phyloP scores from a whole-genome alignment of 1,140 invertebrate species.

The Drosophila ohnishii region DNA sequence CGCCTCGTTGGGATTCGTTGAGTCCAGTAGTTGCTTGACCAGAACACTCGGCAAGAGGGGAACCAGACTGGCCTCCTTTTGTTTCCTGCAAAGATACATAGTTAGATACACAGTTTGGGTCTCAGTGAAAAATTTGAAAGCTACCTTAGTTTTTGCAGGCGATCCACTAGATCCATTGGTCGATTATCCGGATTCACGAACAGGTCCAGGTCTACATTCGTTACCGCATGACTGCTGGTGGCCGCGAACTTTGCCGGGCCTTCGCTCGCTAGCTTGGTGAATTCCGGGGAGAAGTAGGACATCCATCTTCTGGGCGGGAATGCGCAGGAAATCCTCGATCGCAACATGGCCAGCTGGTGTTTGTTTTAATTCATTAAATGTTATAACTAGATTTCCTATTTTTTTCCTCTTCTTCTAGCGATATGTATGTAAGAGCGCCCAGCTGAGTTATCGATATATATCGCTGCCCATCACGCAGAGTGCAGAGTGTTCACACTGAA shows the following conservation, averaged over 20 bases:
- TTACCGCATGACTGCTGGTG: constrained; percentile 12
- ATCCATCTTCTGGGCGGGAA: constrained; percentile 39
- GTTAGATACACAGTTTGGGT: not conserved
- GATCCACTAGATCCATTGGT: constrained; percentile 61
- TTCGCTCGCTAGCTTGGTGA: constrained; percentile 57
- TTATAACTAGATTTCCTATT: constrained; percentile 20
- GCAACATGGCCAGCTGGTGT: constrained; percentile 34
- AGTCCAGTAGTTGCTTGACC: constrained; percentile 60
- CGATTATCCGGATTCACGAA: constrained; percentile 58
- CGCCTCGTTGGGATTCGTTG: constrained; percentile 84
- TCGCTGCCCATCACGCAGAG: too few species aligned
- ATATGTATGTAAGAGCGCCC: not conserved
- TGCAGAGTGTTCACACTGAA: not conserved
- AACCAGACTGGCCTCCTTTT: constrained; percentile 54
- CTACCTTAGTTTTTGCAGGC: constrained; percentile 55
- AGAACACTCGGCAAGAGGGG: constrained; percentile 50
- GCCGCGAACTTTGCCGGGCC: constrained; percentile 13
- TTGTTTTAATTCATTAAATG: constrained; percentile 38
- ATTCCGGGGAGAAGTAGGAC: constrained; percentile 63
- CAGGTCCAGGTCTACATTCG: constrained; percentile 49
- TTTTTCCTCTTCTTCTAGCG: not conserved
- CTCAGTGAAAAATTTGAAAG: accelerated
- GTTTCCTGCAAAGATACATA: constrained; percentile 37
- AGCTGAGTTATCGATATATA: not conserved
- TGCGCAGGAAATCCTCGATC: constrained; percentile 34